A percentile compares a stretch with the other conserved stretches of the same genome.
Evolutionary conservation across 2,888 invertebrate species (phyloP).

Genomic region (Chaetogeoica ovagalla): DNA sequence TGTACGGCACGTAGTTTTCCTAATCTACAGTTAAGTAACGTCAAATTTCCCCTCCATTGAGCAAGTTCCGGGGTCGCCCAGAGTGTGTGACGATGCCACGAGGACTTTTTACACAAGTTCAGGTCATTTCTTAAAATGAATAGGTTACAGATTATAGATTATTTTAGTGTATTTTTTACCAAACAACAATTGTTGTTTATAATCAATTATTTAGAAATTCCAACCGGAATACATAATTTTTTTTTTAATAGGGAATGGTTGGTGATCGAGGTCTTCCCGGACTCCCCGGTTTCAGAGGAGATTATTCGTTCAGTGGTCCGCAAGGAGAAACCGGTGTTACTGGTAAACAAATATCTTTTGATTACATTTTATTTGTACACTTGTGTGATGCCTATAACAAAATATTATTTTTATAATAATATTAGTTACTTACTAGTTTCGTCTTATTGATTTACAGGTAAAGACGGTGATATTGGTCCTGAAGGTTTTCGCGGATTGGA

Average conservation of each 20-base stretch:
- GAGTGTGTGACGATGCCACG: too few relatives aligned
- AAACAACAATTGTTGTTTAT: too few relatives aligned
- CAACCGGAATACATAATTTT: neutral
- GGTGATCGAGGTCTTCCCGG: slow-evolving; percentile 54
- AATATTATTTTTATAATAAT: neutral
- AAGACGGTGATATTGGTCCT: slow-evolving; percentile 12
- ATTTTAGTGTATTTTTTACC: too few relatives aligned
- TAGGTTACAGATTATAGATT: too few relatives aligned
- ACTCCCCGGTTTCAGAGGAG: slow-evolving; percentile 61
- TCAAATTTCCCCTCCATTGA: too few relatives aligned
- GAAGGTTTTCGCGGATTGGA: slow-evolving; percentile 4
- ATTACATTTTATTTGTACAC: neutral
- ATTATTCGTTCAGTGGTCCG: slow-evolving; percentile 66
- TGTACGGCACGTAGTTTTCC: too few relatives aligned
- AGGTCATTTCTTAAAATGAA: too few relatives aligned
- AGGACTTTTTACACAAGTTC: too few relatives aligned
- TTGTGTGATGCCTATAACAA: neutral
- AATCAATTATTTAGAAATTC: neutral
- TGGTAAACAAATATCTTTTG: slow-evolving; percentile 58
- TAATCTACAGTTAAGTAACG: too few relatives aligned
- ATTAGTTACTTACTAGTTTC: neutral
- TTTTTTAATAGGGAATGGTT: slow-evolving; percentile 31
- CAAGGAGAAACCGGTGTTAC: slow-evolving; percentile 67
- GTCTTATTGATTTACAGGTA: slow-evolving; percentile 1
- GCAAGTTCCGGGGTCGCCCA: too few relatives aligned